Evolutionary conservation across 1,140 invertebrate genomes (phyloP), one percentile per base, ranked within the genome.

Genomic region (Drosophila pseudoobscura): DNA sequence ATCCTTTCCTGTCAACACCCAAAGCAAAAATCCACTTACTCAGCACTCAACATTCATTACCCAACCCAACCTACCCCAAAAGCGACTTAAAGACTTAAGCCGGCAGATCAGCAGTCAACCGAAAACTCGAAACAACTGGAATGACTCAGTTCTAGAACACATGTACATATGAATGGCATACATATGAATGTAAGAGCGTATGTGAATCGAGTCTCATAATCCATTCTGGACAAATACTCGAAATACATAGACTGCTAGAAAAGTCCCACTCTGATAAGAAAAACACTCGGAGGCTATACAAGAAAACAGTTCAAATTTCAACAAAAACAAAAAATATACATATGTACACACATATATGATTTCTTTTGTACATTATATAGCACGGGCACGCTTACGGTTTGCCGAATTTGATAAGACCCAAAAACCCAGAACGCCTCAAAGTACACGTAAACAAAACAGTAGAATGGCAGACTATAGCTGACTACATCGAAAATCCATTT

Each of bases 331-430:
- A 53, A 22, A n/a, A 29, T 11, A 11, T 35, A 35, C 22, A 35
- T 35, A 9, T 1, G 11, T 17, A 35, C 49, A n/a, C n/a, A n/a
- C n/a, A 49, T 5, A n/a, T 46, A 6, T 60, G 2, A 47, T 31
- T 11, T 59, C 20, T 54, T 2, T 2, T 15, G 17, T 20, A 9
- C 15, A 47, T 52, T 17, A 15, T 31, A 6, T 35, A 47, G 26
- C 39, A 29, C n/a, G 71, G 71, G 72, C 80, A 84, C 72, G 75
- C 80, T 71, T 78, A 65, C 35, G 49, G 6, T 13, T 44, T 31
- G 47, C n/a, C 11, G 13, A 75, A 51, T 39, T 61, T 80, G 68
- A 82, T 82, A 77, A 80, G 78, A 24, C 15, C n/a, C 6, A 31
- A 57, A 31, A 57, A 31, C 17, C 7, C 4, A 11, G 20, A 24